Percentiles rank a stretch among this genome's conserved stretches.
phyloP scores from a whole-genome alignment of 2,797 vertebrate species.

The Hippocampus kuda region DNA sequence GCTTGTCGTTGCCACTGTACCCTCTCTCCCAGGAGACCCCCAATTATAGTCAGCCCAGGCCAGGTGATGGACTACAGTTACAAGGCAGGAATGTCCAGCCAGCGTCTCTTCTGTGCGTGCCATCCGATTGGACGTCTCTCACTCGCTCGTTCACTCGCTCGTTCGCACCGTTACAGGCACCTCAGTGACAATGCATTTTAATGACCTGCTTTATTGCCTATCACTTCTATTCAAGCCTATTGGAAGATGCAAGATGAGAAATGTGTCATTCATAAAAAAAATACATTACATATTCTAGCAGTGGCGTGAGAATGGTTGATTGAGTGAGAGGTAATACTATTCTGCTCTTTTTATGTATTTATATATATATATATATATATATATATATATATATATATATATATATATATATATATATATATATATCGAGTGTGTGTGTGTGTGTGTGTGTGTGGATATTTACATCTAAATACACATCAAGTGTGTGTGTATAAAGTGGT shows the following conservation, averaged over 20 bases:
- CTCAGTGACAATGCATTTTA: neutral
- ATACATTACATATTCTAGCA: no score
- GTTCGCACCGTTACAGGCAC: neutral
- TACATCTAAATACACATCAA: no score
- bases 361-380: no score
- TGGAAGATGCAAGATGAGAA: neutral
- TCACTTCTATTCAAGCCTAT: neutral
- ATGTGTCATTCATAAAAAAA: no score
- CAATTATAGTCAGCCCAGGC: constrained; percentile 47
- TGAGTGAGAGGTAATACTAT: no score
- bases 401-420: no score
- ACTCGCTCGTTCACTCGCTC: neutral
- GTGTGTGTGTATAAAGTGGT: no score
- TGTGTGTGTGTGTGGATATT: no score
- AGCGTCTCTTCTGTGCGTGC: constrained; percentile 16
- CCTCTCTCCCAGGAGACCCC: constrained; percentile 28
- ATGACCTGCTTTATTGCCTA: neutral
- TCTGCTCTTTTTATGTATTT: no score
- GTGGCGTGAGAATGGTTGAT: no score
- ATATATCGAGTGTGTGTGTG: no score
- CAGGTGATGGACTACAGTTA: constrained; percentile 52
- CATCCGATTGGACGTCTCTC: constrained; percentile 14
- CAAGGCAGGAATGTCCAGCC: constrained; percentile 23
- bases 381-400: no score
- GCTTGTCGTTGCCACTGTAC: constrained; percentile 15